These are phyloP conservation scores for Plecotus auritus DNA, from an alignment of 2,113 vertebrate species.

Conservation along the genomic window DNA sequence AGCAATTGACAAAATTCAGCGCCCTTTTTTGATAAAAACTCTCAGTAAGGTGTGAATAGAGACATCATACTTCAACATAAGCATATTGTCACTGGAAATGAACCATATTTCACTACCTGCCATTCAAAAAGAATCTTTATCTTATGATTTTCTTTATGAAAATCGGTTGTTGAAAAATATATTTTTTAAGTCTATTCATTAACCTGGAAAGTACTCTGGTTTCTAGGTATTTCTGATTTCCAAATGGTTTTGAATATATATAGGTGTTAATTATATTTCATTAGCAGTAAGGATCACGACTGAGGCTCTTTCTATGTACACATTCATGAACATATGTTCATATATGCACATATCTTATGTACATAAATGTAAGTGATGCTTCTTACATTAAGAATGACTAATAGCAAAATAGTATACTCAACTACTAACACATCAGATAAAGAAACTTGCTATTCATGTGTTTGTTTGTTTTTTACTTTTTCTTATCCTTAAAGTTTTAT, in stretches of 20 bases:
- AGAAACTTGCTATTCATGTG: background rate
- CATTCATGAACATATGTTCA: background rate
- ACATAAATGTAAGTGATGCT: background rate
- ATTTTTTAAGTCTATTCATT: background rate
- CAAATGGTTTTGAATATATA: background rate
- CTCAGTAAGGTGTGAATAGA: no score
- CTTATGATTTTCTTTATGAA: background rate
- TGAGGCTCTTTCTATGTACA: background rate
- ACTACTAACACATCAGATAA: background rate
- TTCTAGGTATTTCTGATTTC: background rate
- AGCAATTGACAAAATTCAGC: no score
- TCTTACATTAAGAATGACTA: background rate
- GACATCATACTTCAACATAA: no score
- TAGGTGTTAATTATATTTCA: background rate
- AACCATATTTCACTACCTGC: background rate
- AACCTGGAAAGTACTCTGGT: background rate
- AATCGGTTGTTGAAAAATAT: background rate
- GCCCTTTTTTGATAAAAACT: no score
- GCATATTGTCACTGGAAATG: background rate
- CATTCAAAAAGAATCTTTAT: background rate
- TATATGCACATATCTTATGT: background rate
- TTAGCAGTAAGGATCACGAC: background rate
- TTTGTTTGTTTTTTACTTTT: background rate
- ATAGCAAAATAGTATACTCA: background rate
- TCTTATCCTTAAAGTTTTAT: background rate